Evolutionary conservation across 1,140 invertebrate genomes (phyloP).

Genomic region (Helicoverpa armigera): DNA sequence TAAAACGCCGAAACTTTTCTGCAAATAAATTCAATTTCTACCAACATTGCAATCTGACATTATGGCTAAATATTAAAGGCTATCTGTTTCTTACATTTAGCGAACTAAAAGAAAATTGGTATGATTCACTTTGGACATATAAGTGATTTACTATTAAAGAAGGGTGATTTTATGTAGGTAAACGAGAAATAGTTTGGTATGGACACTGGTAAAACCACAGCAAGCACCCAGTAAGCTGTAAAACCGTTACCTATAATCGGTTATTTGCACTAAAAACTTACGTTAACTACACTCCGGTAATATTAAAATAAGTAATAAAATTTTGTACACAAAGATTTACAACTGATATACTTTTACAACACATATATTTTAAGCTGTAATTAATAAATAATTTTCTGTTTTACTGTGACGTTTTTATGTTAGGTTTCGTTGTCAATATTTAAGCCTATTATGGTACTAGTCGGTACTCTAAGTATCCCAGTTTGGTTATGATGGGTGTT

Average conservation of each 20-base stretch:
- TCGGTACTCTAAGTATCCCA: neutral
- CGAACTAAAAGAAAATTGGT: too few species aligned
- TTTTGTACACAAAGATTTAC: constrained; percentile 7
- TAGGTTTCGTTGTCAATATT: neutral
- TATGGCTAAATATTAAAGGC: too few species aligned
- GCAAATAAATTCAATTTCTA: too few species aligned
- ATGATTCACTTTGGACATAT: too few species aligned
- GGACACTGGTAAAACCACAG: too few species aligned
- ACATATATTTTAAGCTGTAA: constrained; percentile 21
- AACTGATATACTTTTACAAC: constrained; percentile 21
- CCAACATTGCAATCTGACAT: too few species aligned
- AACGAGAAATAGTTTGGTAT: too few species aligned
- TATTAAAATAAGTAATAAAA: constrained; percentile 40
- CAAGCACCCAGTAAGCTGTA: neutral
- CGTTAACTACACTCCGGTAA: neutral
- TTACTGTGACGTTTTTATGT: constrained; percentile 31
- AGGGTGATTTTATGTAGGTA: too few species aligned
- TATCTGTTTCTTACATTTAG: too few species aligned
- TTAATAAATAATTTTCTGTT: constrained; percentile 41
- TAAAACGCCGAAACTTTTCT: too few species aligned
- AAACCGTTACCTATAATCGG: constrained; percentile 61
- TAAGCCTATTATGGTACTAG: constrained; percentile 20
- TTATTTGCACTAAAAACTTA: constrained; percentile 49
- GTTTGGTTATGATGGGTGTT: neutral
- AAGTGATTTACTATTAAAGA: too few species aligned